These are phyloP conservation scores for Lutjanus erythropterus DNA, from an alignment of 2,113 vertebrate genomes.

Conservation along the genomic window DNA sequence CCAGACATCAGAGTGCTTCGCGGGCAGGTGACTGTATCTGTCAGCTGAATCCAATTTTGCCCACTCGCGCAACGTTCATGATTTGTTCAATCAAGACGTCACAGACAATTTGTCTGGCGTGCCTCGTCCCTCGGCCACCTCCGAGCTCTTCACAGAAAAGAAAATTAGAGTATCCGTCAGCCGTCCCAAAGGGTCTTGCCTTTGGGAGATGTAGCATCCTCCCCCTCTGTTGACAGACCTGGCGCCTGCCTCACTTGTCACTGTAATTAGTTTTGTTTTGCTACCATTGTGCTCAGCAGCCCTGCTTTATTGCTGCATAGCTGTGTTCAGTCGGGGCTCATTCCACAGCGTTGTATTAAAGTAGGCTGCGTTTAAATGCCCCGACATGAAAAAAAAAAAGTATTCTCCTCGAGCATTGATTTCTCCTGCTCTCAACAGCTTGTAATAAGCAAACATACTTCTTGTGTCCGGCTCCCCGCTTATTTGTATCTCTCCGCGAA, in stretches of 20 bases:
- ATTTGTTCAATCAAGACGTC: conserved; percentile 79
- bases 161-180: conserved; percentile 80
- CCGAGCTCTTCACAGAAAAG: conserved; percentile 49
- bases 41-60: conserved; percentile 77
- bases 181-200: conserved; percentile 71
- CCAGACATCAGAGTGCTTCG: conserved; percentile 6
- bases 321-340: conserved; percentile 24
- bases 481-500: conserved; percentile 38
- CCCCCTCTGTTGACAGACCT: conserved; percentile 67
- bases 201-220: conserved; percentile 64
- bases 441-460: conserved; percentile 61
- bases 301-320: conserved; percentile 57
- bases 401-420: conserved; percentile 56
- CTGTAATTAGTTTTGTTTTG: conserved; percentile 80
- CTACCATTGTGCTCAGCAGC: conserved; percentile 67
- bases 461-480: conserved; percentile 27
- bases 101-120: conserved; percentile 68
- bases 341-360: conserved; percentile 53
- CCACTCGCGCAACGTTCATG: conserved; percentile 44
- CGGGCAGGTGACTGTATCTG: conserved; percentile 63
- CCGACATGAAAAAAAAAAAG: conserved; percentile 29
- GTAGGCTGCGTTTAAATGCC: conserved; percentile 42
- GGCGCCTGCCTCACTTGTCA: conserved; percentile 71
- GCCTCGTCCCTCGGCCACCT: conserved; percentile 35
- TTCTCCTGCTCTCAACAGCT: conserved; percentile 53